Base-by-base conservation (phyloP, 2,888 invertebrate species). In the Falcaria lacertinaria region DNA sequence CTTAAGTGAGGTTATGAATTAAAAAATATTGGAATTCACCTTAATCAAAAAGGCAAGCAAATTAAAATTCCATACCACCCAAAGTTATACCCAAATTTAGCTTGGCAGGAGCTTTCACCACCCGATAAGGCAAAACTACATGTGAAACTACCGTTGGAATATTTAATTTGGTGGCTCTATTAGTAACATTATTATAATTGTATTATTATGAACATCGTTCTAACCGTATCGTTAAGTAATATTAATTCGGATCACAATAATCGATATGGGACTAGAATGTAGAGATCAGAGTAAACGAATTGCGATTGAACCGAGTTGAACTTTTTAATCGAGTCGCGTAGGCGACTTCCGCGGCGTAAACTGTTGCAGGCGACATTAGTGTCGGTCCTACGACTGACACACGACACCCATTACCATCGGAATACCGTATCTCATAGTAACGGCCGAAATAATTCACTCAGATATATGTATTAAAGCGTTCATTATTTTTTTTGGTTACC, bases 291-390 rank as follows among this genome's bases (percentile, higher is more conserved):
- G 45, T 36, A 48, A 48, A n/a, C 43, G 43, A 38, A 50, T 47
- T 50, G 47, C 44, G 42, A 45, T 34, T 47, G 48, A 36, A 45
- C 32, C 42, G 43, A 49, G 45, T 57, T 54, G 56, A 69, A 61
- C 63, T 71, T 71, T 69, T 67, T 61, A 74, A 78, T 77, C 58
- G 60, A 39, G 41, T 39, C 55, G 71, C 74, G 80, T 80, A 69
- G 80, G 79, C 75, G 76, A 71, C 66, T 71, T 75, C 76, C 72
- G 73, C 59, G 54, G 66, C 74, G 64, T 69, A 67, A 72, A 63
- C 63, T 50, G 64, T 45, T 49, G 51, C 51, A 57, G 50, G 52
- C 48, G 47, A 62, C 63, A 64, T 68, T 73, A 69, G 68, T 47
- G 69, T 65, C 67, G 60, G 54, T 57, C 64, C 58, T 54, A 50